Evolutionary conservation across 2,113 vertebrate genomes (phyloP).

Genomic region (Alces alces): DNA sequence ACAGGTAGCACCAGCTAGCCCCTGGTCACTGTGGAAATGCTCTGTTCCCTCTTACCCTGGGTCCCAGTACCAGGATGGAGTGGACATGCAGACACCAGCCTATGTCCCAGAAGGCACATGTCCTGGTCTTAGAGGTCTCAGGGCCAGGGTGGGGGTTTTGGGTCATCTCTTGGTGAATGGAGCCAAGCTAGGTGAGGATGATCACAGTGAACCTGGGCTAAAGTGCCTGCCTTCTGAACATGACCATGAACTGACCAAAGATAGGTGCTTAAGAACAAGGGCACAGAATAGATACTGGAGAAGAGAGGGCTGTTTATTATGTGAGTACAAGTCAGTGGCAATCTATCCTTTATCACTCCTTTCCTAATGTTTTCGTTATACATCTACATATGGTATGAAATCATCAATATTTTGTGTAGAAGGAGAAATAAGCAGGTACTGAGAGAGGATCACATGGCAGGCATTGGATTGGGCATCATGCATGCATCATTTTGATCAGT

Average conservation of each 20-base stretch:
- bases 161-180: background rate
- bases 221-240: background rate
- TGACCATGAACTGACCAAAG: background rate
- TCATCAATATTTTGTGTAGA: background rate
- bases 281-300: background rate
- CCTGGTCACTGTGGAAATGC: background rate
- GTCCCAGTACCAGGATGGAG: background rate
- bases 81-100: background rate
- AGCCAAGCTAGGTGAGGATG: background rate
- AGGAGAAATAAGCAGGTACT: background rate
- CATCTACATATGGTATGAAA: background rate
- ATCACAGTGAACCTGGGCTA: background rate
- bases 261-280: background rate
- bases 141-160: background rate
- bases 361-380: background rate
- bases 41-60: background rate
- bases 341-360: background rate
- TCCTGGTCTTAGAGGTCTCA: background rate
- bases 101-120: background rate
- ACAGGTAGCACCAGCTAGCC: conserved; percentile 78
- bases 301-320: background rate
- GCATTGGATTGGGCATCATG: background rate
- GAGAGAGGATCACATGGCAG: background rate
- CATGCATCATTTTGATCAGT: background rate
- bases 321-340: background rate